These are phyloP conservation scores for Excalfactoria chinensis DNA, from an alignment of 2,113 vertebrate species.

Conservation along the genomic window DNA sequence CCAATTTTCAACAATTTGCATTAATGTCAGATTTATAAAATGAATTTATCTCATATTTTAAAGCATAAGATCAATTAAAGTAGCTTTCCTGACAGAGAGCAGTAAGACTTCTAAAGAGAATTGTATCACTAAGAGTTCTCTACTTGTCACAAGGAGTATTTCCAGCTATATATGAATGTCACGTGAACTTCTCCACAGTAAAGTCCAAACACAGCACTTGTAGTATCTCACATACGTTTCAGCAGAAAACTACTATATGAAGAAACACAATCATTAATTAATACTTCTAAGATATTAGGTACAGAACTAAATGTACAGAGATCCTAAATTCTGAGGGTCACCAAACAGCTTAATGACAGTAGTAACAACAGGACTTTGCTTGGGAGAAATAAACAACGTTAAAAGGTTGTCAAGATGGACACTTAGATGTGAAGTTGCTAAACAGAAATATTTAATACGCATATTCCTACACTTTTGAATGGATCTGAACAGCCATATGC, in stretches of 20 bases:
- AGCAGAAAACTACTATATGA: neutral
- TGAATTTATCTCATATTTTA: neutral
- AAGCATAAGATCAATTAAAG: neutral
- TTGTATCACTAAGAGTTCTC: neutral
- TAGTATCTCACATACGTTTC: neutral
- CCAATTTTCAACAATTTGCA: neutral
- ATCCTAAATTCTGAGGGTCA: neutral
- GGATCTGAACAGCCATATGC: neutral
- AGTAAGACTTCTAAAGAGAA: neutral
- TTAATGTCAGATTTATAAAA: neutral
- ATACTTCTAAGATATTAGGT: neutral
- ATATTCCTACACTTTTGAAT: neutral
- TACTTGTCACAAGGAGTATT: neutral
- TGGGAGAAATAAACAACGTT: neutral
- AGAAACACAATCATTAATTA: neutral
- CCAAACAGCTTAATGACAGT: neutral
- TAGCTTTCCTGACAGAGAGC: neutral
- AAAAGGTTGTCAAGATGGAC: neutral
- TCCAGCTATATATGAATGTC: neutral
- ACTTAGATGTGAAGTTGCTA: neutral
- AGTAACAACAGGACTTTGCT: neutral
- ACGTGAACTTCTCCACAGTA: neutral
- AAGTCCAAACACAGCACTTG: neutral
- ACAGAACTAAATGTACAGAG: neutral
- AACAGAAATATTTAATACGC: neutral